Percentiles rank a stretch among this genome's conserved stretches.
Evolutionary conservation across 2,113 vertebrate genomes (phyloP).

Genomic region (Steatornis caripensis): DNA sequence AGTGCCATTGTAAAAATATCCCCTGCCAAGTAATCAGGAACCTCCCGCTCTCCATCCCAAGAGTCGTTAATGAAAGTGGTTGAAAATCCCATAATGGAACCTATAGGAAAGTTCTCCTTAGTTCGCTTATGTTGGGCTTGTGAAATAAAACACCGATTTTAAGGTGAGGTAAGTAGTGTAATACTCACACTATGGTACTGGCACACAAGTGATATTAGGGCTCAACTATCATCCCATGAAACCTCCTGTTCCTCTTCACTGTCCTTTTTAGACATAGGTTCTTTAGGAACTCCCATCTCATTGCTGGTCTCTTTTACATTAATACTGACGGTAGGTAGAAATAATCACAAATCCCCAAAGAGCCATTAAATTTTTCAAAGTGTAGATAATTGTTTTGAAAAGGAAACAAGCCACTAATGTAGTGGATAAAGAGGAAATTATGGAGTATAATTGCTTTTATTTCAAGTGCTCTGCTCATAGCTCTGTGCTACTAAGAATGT

Average conservation of each 20-base stretch:
- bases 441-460: conserved; percentile 15
- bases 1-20: neutral
- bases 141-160: neutral
- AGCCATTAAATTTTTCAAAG: neutral
- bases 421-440: conserved; percentile 37
- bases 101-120: neutral
- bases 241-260: neutral
- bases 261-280: neutral
- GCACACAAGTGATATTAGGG: neutral
- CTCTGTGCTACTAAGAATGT: neutral
- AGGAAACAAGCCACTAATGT: neutral
- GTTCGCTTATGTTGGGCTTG: neutral
- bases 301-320: neutral
- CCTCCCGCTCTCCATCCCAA: neutral
- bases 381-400: neutral
- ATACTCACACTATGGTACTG: neutral
- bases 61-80: neutral
- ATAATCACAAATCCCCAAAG: neutral
- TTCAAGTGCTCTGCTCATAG: conserved; percentile 24
- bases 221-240: neutral
- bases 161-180: neutral
- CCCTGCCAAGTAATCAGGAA: neutral
- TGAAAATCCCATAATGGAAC: neutral
- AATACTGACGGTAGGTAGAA: neutral
- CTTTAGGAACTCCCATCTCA: neutral